phyloP scores from a whole-genome alignment of 2,888 invertebrate genomes.

The Polyploca ridens region DNA sequence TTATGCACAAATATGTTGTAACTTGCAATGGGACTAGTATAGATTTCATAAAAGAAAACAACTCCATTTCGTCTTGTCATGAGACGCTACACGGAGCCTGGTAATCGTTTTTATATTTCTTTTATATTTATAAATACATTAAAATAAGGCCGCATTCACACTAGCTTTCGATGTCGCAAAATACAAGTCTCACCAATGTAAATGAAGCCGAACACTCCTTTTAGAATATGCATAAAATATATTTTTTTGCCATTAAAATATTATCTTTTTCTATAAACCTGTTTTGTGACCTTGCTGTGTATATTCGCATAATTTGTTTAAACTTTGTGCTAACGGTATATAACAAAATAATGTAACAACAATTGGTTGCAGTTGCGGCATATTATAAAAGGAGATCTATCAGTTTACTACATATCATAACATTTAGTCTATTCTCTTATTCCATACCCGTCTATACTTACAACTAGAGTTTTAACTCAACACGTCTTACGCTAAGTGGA shows the following conservation, averaged over 20 bases:
- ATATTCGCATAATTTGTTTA: conserved; percentile 23
- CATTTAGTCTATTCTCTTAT: conserved; percentile 45
- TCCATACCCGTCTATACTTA: conserved; percentile 71
- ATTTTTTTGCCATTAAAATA: conserved; percentile 22
- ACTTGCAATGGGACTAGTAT: conserved; percentile 83
- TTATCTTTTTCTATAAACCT: conserved; percentile 31
- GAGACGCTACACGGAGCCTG: conserved; percentile 56
- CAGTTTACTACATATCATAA: conserved; percentile 45
- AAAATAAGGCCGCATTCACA: conserved; percentile 77
- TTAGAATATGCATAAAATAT: conserved; percentile 62
- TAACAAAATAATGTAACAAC: conserved; percentile 30
- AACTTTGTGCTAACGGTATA: conserved; percentile 22
- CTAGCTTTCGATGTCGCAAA: conserved; percentile 73
- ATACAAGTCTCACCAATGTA: conserved; percentile 71
- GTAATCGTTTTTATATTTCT: conserved; percentile 55
- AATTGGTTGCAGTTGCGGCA: conserved; percentile 38
- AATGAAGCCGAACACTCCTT: conserved; percentile 72
- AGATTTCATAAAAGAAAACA: conserved; percentile 57
- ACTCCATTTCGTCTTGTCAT: conserved; percentile 60
- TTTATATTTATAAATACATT: conserved; percentile 52
- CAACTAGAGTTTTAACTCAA: conserved; percentile 66
- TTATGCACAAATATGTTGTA: conserved; percentile 76
- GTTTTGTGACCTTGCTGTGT: conserved; percentile 64
- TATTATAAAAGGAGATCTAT: conserved; percentile 69
- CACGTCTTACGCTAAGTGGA: conserved; percentile 77